Conservation (phyloP, 2,888 invertebrate species). For the Netelia inedita region DNA sequence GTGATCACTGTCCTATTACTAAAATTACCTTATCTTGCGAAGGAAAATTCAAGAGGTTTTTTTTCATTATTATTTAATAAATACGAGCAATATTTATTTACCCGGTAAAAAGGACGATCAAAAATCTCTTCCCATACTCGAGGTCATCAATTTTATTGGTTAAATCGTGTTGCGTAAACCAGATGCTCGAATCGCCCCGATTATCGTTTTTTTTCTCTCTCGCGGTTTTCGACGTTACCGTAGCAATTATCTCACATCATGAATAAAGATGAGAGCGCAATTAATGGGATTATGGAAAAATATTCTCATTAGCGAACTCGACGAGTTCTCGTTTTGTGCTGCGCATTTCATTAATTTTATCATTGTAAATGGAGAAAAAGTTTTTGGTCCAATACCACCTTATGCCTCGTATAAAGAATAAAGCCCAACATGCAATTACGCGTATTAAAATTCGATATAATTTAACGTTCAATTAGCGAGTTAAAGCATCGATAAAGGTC, state of each 20-base stretch:
- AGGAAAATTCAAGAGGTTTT: too few species aligned
- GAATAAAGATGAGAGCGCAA: background rate
- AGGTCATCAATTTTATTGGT: background rate
- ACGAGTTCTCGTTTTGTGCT: background rate
- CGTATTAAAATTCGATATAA: slow-evolving; percentile 14
- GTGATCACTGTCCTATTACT: too few species aligned
- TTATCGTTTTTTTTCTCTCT: background rate
- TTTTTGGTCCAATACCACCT: slow-evolving; percentile 1
- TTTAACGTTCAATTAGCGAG: background rate
- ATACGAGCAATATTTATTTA: too few species aligned
- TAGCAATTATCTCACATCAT: background rate
- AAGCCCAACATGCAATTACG: background rate
- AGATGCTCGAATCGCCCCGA: background rate
- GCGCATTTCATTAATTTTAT: slow-evolving; percentile 13
- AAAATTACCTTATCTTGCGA: too few species aligned
- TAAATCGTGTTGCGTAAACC: background rate
- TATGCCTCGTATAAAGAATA: background rate
- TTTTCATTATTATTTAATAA: too few species aligned
- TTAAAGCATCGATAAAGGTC: background rate
- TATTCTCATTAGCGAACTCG: background rate
- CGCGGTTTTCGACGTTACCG: background rate
- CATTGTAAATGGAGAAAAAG: background rate
- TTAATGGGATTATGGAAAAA: background rate
- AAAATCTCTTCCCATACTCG: too few species aligned
- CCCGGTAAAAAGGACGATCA: too few species aligned